Percentiles rank a stretch among this genome's conserved stretches.
These are phyloP conservation scores for Bombylius major DNA, from an alignment of 2,888 invertebrate species.

Conservation along the genomic window DNA sequence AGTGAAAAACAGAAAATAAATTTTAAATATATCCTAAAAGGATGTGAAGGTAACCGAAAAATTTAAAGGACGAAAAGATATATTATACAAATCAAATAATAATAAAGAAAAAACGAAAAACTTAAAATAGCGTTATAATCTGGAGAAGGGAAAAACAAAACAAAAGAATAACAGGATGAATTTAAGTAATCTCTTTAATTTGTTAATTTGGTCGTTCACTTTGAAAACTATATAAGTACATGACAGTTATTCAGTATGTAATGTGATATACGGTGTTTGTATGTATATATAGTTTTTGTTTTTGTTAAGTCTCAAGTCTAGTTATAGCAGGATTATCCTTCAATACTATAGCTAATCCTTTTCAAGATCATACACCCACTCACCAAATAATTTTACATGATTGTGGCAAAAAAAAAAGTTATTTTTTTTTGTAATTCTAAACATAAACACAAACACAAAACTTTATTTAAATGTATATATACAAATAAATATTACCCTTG, in stretches of 20 bases:
- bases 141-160: background rate
- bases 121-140: too few relatives aligned
- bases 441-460: background rate
- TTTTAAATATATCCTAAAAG: too few relatives aligned
- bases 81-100: too few relatives aligned
- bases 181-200: constrained; percentile 7
- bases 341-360: constrained; percentile 2
- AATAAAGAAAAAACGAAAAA: too few relatives aligned
- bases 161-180: constrained; percentile 2
- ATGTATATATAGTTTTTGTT: too few relatives aligned
- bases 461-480: background rate
- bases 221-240: background rate
- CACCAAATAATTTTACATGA: background rate
- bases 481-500: constrained; percentile 8
- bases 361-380: background rate
- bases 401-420: background rate
- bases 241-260: too few relatives aligned
- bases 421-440: too few relatives aligned
- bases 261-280: background rate
- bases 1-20: too few relatives aligned
- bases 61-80: too few relatives aligned
- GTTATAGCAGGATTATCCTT: constrained; percentile 3
- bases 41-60: too few relatives aligned
- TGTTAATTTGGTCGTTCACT: constrained; percentile 6
- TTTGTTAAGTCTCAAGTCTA: background rate